These are phyloP conservation scores for Actenoides lindsayi DNA, from an alignment of 2,113 vertebrate species.

Conservation along the genomic window DNA sequence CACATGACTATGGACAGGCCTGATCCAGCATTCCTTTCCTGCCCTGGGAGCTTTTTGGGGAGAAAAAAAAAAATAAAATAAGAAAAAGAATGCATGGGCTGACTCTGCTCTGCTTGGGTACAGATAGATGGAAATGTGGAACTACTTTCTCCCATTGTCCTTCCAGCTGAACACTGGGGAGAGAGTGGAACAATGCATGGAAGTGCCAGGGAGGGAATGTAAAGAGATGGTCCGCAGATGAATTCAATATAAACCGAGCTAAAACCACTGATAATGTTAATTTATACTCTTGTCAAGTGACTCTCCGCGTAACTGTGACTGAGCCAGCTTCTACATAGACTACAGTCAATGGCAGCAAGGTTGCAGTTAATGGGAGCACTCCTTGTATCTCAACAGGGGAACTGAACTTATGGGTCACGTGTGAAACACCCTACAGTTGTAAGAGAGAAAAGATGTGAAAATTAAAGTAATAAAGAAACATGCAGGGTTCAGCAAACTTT, in stretches of 20 bases:
- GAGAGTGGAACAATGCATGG: conserved; percentile 33
- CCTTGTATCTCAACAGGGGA: neutral
- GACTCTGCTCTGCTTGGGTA: neutral
- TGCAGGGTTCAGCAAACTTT: neutral
- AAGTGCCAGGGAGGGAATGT: neutral
- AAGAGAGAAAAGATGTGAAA: neutral
- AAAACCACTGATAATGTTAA: neutral
- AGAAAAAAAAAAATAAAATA: neutral
- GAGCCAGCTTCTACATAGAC: neutral
- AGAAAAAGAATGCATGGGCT: neutral
- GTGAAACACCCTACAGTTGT: neutral
- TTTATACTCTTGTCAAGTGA: neutral
- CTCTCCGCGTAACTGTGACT: neutral
- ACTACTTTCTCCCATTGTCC: conserved; percentile 51
- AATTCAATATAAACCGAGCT: neutral
- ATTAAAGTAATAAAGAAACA: neutral
- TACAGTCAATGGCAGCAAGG: neutral
- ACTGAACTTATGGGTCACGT: neutral
- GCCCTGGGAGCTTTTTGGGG: neutral
- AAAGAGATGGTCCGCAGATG: neutral
- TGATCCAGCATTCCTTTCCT: conserved; percentile 36
- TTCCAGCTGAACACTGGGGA: conserved; percentile 16
- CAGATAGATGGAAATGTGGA: conserved; percentile 48
- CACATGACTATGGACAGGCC: conserved; percentile 4
- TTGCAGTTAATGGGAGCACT: neutral